phyloP scores from a whole-genome alignment of 2,888 invertebrate species.

The Rhamphomyia laevipes region DNA sequence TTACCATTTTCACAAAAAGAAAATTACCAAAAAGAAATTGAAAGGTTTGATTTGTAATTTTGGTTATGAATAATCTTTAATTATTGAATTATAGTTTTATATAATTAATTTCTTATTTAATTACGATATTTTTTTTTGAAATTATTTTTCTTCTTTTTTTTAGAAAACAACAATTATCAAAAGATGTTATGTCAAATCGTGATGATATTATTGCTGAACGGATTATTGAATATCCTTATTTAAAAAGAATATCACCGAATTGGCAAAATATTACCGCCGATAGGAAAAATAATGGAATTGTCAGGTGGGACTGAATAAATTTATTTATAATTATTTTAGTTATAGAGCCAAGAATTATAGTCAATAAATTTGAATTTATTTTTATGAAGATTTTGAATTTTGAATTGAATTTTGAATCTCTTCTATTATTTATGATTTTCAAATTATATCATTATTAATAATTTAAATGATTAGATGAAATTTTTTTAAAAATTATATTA shows the following conservation, averaged over 20 bases:
- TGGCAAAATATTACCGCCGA: not conserved
- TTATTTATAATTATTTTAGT: too few relatives aligned
- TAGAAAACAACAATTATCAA: conserved; percentile 7
- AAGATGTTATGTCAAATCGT: conserved; percentile 7
- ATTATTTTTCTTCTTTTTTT: not conserved
- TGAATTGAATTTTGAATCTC: too few relatives aligned
- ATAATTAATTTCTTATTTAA: not conserved
- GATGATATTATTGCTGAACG: conserved; percentile 12
- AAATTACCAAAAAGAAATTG: conserved; percentile 24
- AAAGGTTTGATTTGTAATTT: conserved; percentile 14
- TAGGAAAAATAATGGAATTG: not conserved
- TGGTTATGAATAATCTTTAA: too few relatives aligned
- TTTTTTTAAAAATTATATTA: too few relatives aligned
- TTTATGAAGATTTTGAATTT: too few relatives aligned
- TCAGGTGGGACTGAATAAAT: not conserved
- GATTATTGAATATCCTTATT: conserved; percentile 6
- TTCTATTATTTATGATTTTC: too few relatives aligned
- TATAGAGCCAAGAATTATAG: too few relatives aligned
- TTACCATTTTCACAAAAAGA: conserved; percentile 40
- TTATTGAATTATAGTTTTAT: not conserved
- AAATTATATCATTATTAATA: too few relatives aligned
- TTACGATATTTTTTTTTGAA: not conserved
- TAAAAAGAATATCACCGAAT: conserved; percentile 2
- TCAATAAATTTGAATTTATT: too few relatives aligned
- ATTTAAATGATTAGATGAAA: too few relatives aligned